Base-by-base conservation (phyloP, 2,888 invertebrate species). In the Pachydiplax longipennis region DNA sequence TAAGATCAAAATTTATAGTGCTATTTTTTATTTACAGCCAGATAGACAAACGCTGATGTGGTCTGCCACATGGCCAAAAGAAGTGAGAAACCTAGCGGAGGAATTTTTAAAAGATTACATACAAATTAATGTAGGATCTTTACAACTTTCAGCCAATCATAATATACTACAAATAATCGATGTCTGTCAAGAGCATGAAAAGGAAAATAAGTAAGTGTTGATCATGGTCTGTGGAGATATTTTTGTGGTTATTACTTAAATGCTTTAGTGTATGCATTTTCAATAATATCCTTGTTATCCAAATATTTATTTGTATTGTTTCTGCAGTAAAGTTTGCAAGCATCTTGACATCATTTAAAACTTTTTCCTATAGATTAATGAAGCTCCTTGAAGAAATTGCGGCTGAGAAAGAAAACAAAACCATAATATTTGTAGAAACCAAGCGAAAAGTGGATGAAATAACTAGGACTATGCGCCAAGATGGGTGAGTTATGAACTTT, bases 61-160 rank as follows among this genome's bases (percentile, higher is more conserved):
- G 98, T 98, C 98, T 92, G 99, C 99, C 0, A 99, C 99, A 22
- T 99, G 99, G 99, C 99, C 99, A 0, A 98, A 98, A 93, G 99
- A 99, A 95, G 99, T 99, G 1, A 96, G 97, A 92, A 97, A 97
- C 92, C 94, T 99, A 91, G 99, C 99, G 0, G 97, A 99, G 93
- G 99, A 99, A 94, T 99, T 99, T 94, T 95, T 99, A 22, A 96
- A 97, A 91, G 98, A 99, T 93, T 99, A 99, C 94, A 97, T 98
- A 92, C 99, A 99, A 95, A 97, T 99, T 92, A 99, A 99, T 94
- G 98, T 99, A 92, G 99, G 99, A n/a, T 99, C 99, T 0, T 95
- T 99, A 18, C 97, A 98, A 92, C 95, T 99, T 90, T 97, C 98
- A 92, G 99, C 99, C 48, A 99, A 99, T 94, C 98, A 98, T 93